A percentile compares a stretch with the other conserved stretches of the same genome.
Evolutionary conservation across 2,797 vertebrate species (phyloP).

Genomic region (Spinibarbus caldwelli): DNA sequence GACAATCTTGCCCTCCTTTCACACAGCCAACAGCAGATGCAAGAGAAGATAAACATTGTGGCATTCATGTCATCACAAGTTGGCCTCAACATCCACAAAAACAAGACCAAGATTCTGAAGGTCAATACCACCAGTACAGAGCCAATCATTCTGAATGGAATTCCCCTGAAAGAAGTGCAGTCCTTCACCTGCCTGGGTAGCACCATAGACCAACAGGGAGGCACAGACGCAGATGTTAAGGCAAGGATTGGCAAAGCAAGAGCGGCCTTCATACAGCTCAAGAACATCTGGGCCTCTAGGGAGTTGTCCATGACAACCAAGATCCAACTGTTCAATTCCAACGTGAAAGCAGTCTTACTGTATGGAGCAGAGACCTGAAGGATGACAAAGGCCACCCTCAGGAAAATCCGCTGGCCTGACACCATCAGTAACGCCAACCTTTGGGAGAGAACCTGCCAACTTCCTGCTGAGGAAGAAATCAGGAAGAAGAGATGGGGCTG

Average conservation of each 20-base stretch:
- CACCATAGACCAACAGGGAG: background rate
- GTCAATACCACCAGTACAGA: background rate
- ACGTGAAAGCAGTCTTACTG: no score
- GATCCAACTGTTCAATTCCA: background rate
- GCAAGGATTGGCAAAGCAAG: background rate
- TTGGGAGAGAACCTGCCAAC: background rate
- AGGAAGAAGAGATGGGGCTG: background rate
- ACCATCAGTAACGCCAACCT: background rate
- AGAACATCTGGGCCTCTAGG: background rate
- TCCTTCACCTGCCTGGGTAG: background rate
- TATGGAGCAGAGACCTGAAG: no score
- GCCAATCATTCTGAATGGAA: background rate
- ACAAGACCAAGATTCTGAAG: constrained; percentile 26
- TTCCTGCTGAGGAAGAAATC: background rate
- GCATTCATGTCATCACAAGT: background rate
- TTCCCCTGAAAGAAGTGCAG: background rate
- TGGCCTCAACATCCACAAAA: constrained; percentile 13
- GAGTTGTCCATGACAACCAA: background rate
- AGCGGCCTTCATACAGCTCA: background rate
- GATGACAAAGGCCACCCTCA: no score
- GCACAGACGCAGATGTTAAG: background rate
- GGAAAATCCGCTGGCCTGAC: background rate
- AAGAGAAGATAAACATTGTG: no score
- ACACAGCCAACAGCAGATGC: constrained; percentile 23
- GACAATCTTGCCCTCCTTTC: constrained; percentile 37